Percentiles rank a stretch among this genome's conserved stretches.
These are phyloP conservation scores for Muscidifurax raptorellus DNA, from an alignment of 1,140 invertebrate species.

Conservation along the genomic window DNA sequence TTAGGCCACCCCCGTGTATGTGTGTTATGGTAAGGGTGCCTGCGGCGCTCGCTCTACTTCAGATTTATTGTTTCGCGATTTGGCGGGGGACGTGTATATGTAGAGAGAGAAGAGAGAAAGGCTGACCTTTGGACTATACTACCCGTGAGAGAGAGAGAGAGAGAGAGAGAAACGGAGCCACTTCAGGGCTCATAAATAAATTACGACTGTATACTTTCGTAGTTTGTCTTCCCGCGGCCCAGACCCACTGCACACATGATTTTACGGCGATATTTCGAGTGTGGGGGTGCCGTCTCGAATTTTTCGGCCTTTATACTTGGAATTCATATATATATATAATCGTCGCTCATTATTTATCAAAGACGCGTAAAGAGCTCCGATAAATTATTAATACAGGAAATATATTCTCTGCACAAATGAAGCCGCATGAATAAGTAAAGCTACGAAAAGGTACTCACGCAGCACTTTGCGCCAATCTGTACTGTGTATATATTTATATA, in stretches of 20 bases:
- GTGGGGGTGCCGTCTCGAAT: background rate
- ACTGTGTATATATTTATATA: background rate
- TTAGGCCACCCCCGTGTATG: slow-evolving; percentile 68
- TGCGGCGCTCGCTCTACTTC: slow-evolving; percentile 51
- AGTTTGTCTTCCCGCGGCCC: slow-evolving; percentile 37
- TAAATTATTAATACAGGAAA: too few species aligned
- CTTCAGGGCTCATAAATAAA: slow-evolving; percentile 65
- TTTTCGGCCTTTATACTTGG: background rate
- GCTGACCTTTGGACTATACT: slow-evolving; percentile 32
- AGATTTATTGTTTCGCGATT: slow-evolving; percentile 74
- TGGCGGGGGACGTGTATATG: slow-evolving; percentile 59
- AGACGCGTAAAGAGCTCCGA: background rate
- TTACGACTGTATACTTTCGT: slow-evolving; percentile 57
- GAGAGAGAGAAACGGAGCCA: slow-evolving; percentile 14
- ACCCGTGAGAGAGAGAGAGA: background rate
- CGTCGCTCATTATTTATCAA: background rate
- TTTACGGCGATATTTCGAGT: background rate
- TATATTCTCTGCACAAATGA: too few species aligned
- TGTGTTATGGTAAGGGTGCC: slow-evolving; percentile 10
- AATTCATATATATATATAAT: too few species aligned
- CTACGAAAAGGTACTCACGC: background rate
- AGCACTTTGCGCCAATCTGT: background rate
- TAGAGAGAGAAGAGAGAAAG: slow-evolving; percentile 39
- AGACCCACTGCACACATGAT: background rate
- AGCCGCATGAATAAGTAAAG: background rate